Evolutionary conservation across 2,888 invertebrate species (phyloP).

Genomic region (Drosophila diplacantha): DNA sequence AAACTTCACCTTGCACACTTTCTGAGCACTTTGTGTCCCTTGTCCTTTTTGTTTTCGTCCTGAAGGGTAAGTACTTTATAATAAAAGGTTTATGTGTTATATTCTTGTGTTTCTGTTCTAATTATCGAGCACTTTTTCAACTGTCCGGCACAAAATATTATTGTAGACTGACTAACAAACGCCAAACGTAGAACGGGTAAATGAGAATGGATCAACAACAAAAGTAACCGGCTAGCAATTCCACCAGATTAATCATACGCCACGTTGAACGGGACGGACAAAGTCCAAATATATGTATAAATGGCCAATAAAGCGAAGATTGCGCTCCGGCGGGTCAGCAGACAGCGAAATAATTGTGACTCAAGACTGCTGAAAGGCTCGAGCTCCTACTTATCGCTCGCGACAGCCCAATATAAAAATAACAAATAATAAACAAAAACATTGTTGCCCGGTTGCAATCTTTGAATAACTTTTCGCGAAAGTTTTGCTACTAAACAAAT

Average conservation of each 20-base stretch:
- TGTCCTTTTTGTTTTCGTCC: constrained; percentile 45
- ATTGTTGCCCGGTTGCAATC: constrained; percentile 26
- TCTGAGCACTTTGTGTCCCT: constrained; percentile 20
- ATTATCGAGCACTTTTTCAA: constrained; percentile 24
- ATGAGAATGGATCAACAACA: constrained; percentile 22
- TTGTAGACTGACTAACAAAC: constrained; percentile 48
- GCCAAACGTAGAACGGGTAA: constrained; percentile 2
- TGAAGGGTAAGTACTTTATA: constrained; percentile 25
- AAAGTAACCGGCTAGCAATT: constrained; percentile 11
- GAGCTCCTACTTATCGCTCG: constrained; percentile 47
- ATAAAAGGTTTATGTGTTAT: background rate
- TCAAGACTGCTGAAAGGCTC: constrained; percentile 42
- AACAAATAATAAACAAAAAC: constrained; percentile 1
- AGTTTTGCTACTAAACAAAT: constrained; percentile 19
- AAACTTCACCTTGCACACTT: constrained; percentile 17
- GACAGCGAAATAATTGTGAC: constrained; percentile 55
- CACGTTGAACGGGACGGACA: constrained; percentile 43
- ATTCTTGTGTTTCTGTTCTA: constrained; percentile 7
- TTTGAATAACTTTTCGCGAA: constrained; percentile 16
- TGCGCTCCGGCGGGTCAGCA: constrained; percentile 36
- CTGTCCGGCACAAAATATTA: constrained; percentile 45
- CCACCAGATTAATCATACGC: constrained; percentile 33
- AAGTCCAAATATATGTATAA: constrained; percentile 49
- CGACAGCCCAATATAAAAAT: background rate
- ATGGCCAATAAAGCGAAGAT: constrained; percentile 33